phyloP scores from a whole-genome alignment of 2,888 invertebrate genomes.

The Nephrotoma appendiculata region DNA sequence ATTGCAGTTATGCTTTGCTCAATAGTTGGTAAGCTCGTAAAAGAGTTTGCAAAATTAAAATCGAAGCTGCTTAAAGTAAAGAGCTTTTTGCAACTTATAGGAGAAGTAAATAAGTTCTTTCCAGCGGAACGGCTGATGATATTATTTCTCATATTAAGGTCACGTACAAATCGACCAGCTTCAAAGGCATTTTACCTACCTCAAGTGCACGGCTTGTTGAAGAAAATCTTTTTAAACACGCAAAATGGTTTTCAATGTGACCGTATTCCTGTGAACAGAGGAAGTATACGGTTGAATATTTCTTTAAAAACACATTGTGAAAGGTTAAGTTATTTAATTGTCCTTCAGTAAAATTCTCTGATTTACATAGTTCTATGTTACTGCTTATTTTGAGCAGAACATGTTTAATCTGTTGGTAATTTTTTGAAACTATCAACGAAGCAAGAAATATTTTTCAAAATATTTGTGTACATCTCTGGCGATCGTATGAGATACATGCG shows the following conservation, averaged over 20 bases:
- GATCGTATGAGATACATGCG: not conserved
- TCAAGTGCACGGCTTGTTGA: not conserved
- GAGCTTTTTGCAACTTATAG: not conserved
- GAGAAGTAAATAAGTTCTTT: not conserved
- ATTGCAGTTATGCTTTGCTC: not conserved
- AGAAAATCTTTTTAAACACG: not conserved
- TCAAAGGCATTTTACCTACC: not conserved
- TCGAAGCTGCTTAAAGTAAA: not conserved
- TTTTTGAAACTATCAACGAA: not conserved
- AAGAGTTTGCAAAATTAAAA: not conserved
- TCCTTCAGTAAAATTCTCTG: not conserved
- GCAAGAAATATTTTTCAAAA: not conserved
- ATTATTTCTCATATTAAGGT: not conserved
- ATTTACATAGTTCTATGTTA: not conserved
- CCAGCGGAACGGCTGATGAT: not conserved
- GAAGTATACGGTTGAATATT: not conserved
- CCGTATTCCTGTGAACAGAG: not conserved
- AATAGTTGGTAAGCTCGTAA: not conserved
- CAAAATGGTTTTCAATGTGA: not conserved
- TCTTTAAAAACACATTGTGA: not conserved
- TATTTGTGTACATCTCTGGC: not conserved
- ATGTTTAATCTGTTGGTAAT: too few species aligned
- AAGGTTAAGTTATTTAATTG: not conserved
- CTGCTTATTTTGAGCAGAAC: not conserved
- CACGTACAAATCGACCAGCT: not conserved